Base-by-base conservation (phyloP, 2,797 vertebrate species). In the Stomatorhinus walkeri region DNA sequence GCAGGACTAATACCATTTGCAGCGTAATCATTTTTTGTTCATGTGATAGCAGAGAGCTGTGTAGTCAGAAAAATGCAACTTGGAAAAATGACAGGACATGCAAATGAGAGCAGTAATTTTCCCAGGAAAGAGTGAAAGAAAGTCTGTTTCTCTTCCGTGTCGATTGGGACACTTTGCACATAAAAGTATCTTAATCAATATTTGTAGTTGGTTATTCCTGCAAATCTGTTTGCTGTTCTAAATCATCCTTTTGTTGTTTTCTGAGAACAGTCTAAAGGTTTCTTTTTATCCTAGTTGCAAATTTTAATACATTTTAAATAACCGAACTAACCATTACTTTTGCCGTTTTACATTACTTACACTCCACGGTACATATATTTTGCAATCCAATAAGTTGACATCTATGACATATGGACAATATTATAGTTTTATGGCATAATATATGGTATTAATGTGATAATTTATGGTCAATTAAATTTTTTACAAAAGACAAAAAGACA, bases 221-320 rank as follows among this genome's bases (percentile, higher is more conserved):
- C 91, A 93, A 91, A 91, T 94, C 93, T 95, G 92, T 95, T 95
- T 95, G 95, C 94, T 93, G 92, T 94, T 94, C 95, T 94, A 96
- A 96, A 96, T 94, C 94, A 95, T 95, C 52, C 87, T 90, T 94
- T 96, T 96, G 94, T 95, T 90, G 88, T 64, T 24, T 89, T 92
- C 92, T 76, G 90, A 91, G 88, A 90, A 89, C 92, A 92, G 91
- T 91, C 93, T 95, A 96, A 95, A 94, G 94, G 95, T 91, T 94
- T 91, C 94, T 96, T 96, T 96, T 14, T 68, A 68, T 16, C 36
- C 43, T 56, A 3, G 36, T 64, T 87, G 19, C 72, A 81, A 59
- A 52, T 40, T 40, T 43, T 68, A 68, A 19, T 51, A 14, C 43
- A 12, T 85, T 85, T 85, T 4, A 24, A 85, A 49, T 24, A 49